Evolutionary conservation across 2,888 invertebrate species (phyloP).

Genomic region (Nycteola revayana): DNA sequence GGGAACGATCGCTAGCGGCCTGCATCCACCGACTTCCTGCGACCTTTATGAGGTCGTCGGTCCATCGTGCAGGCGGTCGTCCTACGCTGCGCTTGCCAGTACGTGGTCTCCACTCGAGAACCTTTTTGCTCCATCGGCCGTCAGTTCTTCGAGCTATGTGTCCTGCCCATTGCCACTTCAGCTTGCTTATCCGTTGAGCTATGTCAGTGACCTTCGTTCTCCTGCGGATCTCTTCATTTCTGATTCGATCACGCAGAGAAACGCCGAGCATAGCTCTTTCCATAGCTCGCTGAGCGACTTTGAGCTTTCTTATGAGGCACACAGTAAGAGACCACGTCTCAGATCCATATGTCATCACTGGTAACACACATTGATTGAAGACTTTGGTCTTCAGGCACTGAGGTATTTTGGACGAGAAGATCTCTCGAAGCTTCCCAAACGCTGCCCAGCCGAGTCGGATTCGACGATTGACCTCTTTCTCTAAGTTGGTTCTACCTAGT

Average conservation of each 20-base stretch:
- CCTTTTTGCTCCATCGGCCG: too few species aligned
- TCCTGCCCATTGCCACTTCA: neutral
- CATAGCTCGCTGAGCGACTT: slow-evolving; percentile 1
- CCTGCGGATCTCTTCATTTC: neutral
- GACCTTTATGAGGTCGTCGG: too few species aligned
- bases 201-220: neutral
- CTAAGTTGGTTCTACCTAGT: slow-evolving; percentile 3
- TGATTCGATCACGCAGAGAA: neutral
- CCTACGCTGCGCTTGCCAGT: too few species aligned
- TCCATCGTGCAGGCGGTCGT: too few species aligned
- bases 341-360: neutral
- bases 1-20: too few species aligned
- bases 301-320: neutral
- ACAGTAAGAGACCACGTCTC: slow-evolving; percentile 1
- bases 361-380: slow-evolving; percentile 1
- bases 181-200: neutral
- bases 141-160: too few species aligned
- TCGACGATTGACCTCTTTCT: slow-evolving; percentile 3
- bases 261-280: neutral
- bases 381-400: slow-evolving; percentile 1
- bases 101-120: too few species aligned
- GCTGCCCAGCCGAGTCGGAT: slow-evolving; percentile 7
- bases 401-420: slow-evolving; percentile 1
- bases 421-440: slow-evolving; percentile 4
- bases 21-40: too few species aligned